Evolutionary conservation across 2,113 vertebrate genomes (phyloP), one percentile per base, ranked within the genome.

Genomic region (Tachycineta bicolor): DNA sequence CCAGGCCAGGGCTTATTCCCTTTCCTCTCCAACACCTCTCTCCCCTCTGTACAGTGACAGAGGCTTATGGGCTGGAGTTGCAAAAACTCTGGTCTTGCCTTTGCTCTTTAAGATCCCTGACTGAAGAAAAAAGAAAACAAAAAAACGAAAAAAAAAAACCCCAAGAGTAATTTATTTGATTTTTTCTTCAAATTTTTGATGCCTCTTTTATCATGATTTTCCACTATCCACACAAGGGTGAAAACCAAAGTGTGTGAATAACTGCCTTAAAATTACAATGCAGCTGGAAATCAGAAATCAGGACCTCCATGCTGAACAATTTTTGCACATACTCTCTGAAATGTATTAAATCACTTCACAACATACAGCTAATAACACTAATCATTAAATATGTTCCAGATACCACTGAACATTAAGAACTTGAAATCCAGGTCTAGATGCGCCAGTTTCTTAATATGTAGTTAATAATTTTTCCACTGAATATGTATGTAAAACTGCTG

Each of bases 131-230:
- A 4, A 9, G 44, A 26, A 10, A 14, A 24, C 23, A 6, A 5
- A 4, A 20, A 8, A 14, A 4, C 15, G 25, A 23, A 12, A 21
- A 3, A 11, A 21, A 4, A 4, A 29, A 23, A 11, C 2, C 5
- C 3, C 1, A 52, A 58, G 8, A 31, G 14, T n/a, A 16, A 70
- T 84, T 93, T 65, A 44, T 43, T 83, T 62, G 12, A 53, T 25
- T 12, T 85, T 80, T 94, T 84, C 41, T 50, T 75, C 37, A 20
- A 3, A 9, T 12, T 64, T 55, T 58, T 41, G 26, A 23, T 85
- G 33, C 3, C 14, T 83, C n/a, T 89, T 87, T 84, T 67, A 50
- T 37, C 1, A 31, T 23, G 7, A 47, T 73, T 90, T 93, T 90
- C 47, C 4, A 74, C 39, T 37, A n/a, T 4, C 1, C 16, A 63